These are phyloP conservation scores for Xyrauchen texanus DNA, from an alignment of 2,113 vertebrate species.

Conservation along the genomic window DNA sequence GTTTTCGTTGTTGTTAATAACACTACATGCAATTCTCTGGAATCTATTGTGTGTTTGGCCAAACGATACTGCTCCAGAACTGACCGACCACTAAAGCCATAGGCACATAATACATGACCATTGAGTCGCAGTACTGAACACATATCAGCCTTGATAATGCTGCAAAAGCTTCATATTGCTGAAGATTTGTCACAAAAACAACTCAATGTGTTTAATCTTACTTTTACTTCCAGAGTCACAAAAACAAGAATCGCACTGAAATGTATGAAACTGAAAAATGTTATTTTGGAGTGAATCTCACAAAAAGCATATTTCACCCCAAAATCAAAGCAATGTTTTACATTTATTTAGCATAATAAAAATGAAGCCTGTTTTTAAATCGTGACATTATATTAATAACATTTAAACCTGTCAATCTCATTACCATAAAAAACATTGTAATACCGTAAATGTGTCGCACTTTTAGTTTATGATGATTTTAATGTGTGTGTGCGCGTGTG, in stretches of 20 bases:
- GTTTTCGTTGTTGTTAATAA: constrained; percentile 21
- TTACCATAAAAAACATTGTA: too few species aligned
- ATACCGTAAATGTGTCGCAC: too few species aligned
- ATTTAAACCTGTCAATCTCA: too few species aligned
- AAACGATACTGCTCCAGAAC: background rate
- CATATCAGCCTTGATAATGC: constrained; percentile 74
- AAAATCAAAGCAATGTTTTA: too few species aligned
- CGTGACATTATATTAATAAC: too few species aligned
- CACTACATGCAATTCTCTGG: constrained; percentile 12
- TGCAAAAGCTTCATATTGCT: constrained; percentile 60
- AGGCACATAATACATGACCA: constrained; percentile 62
- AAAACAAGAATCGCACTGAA: background rate
- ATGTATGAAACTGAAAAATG: background rate
- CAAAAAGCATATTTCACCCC: too few species aligned
- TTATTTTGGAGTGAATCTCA: too few species aligned
- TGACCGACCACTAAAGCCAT: constrained; percentile 46
- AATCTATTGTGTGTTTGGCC: constrained; percentile 3
- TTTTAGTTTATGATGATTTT: too few species aligned
- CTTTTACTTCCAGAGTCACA: constrained; percentile 5
- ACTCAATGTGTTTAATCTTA: constrained; percentile 34
- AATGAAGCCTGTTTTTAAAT: too few species aligned
- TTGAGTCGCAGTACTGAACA: constrained; percentile 62
- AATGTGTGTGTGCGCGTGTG: too few species aligned
- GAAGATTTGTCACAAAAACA: constrained; percentile 42
- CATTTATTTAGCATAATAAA: too few species aligned